phyloP scores from a whole-genome alignment of 2,113 vertebrate species.

The Cinclus cinclus region DNA sequence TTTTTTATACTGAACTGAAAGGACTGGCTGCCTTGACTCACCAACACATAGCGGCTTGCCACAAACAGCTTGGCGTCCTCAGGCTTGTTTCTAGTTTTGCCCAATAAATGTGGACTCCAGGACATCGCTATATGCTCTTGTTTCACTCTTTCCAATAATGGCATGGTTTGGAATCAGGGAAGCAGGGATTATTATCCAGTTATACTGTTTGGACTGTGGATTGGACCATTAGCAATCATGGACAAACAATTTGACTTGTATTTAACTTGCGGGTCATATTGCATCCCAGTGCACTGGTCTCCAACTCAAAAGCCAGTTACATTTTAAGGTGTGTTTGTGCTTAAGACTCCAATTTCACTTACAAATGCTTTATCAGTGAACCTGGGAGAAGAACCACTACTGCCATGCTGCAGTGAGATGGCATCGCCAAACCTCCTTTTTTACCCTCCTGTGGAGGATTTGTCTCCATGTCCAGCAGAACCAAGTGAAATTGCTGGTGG shows the following conservation, averaged over 20 bases:
- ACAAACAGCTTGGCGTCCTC: background rate
- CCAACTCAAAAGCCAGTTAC: background rate
- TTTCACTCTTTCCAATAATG: background rate
- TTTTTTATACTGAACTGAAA: background rate
- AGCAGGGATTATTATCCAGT: background rate
- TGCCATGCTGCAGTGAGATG: background rate
- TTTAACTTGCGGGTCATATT: background rate
- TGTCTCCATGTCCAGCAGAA: background rate
- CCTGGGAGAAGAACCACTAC: background rate
- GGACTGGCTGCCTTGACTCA: background rate
- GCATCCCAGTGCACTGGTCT: background rate
- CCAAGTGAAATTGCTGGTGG: background rate
- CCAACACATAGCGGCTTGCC: background rate
- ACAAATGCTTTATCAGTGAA: background rate
- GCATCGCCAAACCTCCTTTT: background rate
- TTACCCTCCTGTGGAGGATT: background rate
- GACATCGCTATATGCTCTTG: background rate
- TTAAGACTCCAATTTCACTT: background rate
- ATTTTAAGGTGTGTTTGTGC: background rate
- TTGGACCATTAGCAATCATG: background rate
- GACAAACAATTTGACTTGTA: background rate
- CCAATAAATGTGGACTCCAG: background rate
- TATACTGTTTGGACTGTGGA: background rate
- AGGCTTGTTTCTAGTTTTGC: background rate
- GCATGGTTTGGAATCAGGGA: background rate